These are phyloP conservation scores for Enteromius trimaculatus DNA, from an alignment of 2,797 vertebrate species.

Conservation along the genomic window DNA sequence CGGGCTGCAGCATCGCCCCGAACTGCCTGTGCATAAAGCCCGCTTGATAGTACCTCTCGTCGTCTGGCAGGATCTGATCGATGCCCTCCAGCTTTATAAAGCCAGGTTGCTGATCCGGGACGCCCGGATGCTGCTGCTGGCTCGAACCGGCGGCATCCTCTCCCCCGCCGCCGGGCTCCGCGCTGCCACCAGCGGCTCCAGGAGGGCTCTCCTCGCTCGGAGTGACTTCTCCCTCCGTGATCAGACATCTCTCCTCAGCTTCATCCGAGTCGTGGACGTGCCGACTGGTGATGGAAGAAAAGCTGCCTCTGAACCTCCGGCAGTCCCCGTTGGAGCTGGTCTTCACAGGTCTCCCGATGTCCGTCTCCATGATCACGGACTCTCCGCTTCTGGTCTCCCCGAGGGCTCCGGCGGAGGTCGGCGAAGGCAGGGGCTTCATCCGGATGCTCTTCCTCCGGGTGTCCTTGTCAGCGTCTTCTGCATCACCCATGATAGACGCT, in stretches of 20 bases:
- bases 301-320: slow-evolving; percentile 92
- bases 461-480: slow-evolving; percentile 87
- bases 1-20: slow-evolving; percentile 96
- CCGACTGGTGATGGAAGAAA: slow-evolving; percentile 91
- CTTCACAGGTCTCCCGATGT: slow-evolving; percentile 84
- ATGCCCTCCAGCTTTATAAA: slow-evolving; percentile 91
- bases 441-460: slow-evolving; percentile 91
- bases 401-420: slow-evolving; percentile 80
- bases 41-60: slow-evolving; percentile 89
- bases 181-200: slow-evolving; percentile 76
- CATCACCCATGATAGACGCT: slow-evolving; percentile 92
- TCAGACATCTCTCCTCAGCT: slow-evolving; percentile 88
- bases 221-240: slow-evolving; percentile 84
- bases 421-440: slow-evolving; percentile 89
- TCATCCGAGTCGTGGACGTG: slow-evolving; percentile 87
- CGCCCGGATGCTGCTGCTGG: slow-evolving; percentile 66
- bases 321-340: slow-evolving; percentile 96
- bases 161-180: slow-evolving; percentile 72
- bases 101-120: slow-evolving; percentile 75
- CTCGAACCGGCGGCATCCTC: slow-evolving; percentile 69
- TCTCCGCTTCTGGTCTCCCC: slow-evolving; percentile 81
- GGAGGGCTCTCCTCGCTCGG: slow-evolving; percentile 84
- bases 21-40: slow-evolving; percentile 98
- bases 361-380: slow-evolving; percentile 86
- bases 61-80: slow-evolving; percentile 92